Percentiles rank a stretch among this genome's conserved stretches.
These are phyloP conservation scores for Pachydiplax longipennis DNA, from an alignment of 2,888 invertebrate genomes.

Conservation along the genomic window DNA sequence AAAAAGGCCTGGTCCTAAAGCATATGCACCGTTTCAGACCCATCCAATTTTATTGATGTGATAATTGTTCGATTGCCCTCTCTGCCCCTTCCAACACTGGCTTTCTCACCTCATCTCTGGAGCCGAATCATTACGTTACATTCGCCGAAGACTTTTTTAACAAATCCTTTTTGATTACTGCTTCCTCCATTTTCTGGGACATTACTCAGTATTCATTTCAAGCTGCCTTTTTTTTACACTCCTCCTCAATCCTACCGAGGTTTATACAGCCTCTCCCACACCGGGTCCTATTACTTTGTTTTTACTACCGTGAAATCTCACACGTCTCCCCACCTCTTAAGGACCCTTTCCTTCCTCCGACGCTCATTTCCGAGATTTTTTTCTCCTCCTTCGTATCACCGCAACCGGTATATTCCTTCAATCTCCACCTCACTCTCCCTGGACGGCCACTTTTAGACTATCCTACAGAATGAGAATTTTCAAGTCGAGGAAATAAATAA, in stretches of 20 bases:
- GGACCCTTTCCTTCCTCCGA: neutral
- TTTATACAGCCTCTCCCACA: neutral
- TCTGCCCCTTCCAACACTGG: neutral
- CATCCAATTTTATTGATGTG: slow-evolving; percentile 35
- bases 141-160: neutral
- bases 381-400: neutral
- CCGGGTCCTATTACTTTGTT: neutral
- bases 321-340: neutral
- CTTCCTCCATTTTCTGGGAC: slow-evolving; percentile 8
- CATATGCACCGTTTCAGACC: neutral
- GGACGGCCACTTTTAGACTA: neutral
- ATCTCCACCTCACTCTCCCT: neutral
- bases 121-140: slow-evolving; percentile 21
- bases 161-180: slow-evolving; percentile 38
- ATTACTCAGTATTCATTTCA: neutral
- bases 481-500: neutral
- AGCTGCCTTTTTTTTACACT: neutral
- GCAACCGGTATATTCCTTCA: neutral
- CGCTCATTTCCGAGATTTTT: neutral
- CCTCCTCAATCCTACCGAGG: neutral
- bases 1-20: neutral
- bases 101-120: slow-evolving; percentile 12
- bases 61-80: slow-evolving; percentile 34
- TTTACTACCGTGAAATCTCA: neutral
- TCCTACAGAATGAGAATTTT: neutral